Percentiles rank a stretch among this genome's conserved stretches.
These are phyloP conservation scores for Diphyllodes magnificus DNA, from an alignment of 2,113 vertebrate genomes.

Conservation along the genomic window DNA sequence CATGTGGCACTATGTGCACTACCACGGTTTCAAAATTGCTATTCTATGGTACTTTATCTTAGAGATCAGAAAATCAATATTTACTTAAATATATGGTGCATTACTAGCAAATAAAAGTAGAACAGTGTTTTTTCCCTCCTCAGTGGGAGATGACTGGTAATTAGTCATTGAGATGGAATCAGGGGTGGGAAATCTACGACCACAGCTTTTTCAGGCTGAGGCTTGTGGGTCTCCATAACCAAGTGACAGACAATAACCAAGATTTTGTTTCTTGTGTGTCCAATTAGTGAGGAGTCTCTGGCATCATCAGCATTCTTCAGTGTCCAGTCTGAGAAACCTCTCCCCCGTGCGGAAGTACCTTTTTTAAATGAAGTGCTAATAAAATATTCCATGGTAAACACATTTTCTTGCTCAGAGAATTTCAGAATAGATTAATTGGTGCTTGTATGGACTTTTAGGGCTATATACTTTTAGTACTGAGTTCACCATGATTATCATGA, in stretches of 20 bases:
- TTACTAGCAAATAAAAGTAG: conserved; percentile 40
- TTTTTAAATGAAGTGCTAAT: background rate
- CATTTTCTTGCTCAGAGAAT: background rate
- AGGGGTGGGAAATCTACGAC: background rate
- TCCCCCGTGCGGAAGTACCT: background rate
- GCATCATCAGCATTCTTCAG: conserved; percentile 6
- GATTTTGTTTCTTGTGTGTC: background rate
- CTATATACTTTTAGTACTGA: conserved; percentile 30
- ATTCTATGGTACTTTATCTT: conserved; percentile 24
- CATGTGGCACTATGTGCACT: background rate
- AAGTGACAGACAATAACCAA: background rate
- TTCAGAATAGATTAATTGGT: conserved; percentile 25
- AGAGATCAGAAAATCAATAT: conserved; percentile 54
- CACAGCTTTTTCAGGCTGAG: background rate
- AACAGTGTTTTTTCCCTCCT: background rate
- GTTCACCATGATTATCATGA: conserved; percentile 31
- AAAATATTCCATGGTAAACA: conserved; percentile 44
- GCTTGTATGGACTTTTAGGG: conserved; percentile 2
- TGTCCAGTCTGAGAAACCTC: background rate
- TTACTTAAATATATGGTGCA: conserved; percentile 45
- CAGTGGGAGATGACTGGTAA: background rate
- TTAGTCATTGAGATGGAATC: conserved; percentile 18
- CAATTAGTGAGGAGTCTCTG: background rate
- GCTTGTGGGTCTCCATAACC: background rate
- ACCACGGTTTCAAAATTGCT: background rate